Percentiles rank a stretch among this genome's conserved stretches.
These are phyloP conservation scores for Noctua janthe DNA, from an alignment of 2,888 invertebrate genomes.

Conservation along the genomic window DNA sequence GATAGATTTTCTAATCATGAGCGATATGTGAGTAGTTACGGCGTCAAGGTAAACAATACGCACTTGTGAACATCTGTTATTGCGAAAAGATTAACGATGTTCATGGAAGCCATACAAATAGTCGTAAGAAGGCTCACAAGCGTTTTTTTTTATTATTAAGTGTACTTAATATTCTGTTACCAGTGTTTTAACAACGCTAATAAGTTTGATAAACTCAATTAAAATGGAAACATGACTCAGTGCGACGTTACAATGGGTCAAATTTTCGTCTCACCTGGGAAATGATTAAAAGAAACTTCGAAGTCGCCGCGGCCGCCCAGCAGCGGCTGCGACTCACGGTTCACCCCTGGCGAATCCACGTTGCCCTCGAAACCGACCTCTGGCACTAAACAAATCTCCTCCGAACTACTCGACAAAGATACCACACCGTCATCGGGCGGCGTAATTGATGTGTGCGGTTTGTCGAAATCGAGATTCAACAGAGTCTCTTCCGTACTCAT, in stretches of 20 bases:
- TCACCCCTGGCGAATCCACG: constrained; percentile 95
- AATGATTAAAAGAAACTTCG: constrained; percentile 95
- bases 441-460: constrained; percentile 84
- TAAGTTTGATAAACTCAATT: constrained; percentile 67
- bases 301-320: constrained; percentile 95
- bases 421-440: constrained; percentile 91
- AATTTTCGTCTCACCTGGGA: constrained; percentile 92
- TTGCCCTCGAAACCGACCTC: constrained; percentile 95
- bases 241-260: constrained; percentile 62
- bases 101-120: constrained; percentile 75
- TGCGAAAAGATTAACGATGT: constrained; percentile 47
- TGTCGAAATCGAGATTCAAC: constrained; percentile 92
- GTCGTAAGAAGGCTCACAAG: constrained; percentile 74
- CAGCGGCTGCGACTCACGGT: constrained; percentile 98
- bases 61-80: constrained; percentile 67
- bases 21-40: constrained; percentile 55
- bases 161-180: constrained; percentile 39
- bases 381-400: constrained; percentile 94
- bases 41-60: constrained; percentile 75
- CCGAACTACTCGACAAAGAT: constrained; percentile 90
- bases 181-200: constrained; percentile 60
- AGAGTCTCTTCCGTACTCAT: constrained; percentile 92
- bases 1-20: constrained; percentile 64
- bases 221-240: constrained; percentile 68
- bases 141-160: constrained; percentile 55